Percentiles rank a stretch among this genome's conserved stretches.
These are phyloP conservation scores for Cyphomyrmex costatus DNA, from an alignment of 1,140 invertebrate species.

Conservation along the genomic window DNA sequence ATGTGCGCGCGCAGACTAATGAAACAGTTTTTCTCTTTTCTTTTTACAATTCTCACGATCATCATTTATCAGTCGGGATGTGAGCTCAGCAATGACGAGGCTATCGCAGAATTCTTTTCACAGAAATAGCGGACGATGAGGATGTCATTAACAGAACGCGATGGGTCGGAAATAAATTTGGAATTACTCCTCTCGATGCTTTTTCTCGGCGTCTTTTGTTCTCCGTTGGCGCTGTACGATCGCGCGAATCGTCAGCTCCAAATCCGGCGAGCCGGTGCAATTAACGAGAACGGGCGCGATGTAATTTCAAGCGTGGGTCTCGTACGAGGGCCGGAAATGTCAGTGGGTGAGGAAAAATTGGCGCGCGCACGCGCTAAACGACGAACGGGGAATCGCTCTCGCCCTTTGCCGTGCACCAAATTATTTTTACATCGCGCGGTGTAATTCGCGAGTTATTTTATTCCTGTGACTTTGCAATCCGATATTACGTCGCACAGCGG, in stretches of 20 bases:
- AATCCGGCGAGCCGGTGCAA: conserved; percentile 48
- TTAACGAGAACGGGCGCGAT: conserved; percentile 48
- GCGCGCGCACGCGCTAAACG: conserved; percentile 44
- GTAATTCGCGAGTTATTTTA: not conserved
- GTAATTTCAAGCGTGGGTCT: conserved; percentile 56
- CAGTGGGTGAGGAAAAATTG: conserved; percentile 44
- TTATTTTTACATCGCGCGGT: conserved; percentile 40
- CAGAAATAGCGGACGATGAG: not conserved
- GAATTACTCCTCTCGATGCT: not conserved
- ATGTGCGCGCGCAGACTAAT: not conserved
- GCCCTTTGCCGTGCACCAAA: conserved; percentile 29
- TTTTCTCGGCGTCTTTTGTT: no score
- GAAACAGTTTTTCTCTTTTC: no score
- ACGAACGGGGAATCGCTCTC: conserved; percentile 10
- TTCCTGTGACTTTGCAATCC: not conserved
- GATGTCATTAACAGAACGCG: conserved; percentile 11
- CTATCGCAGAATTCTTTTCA: not conserved
- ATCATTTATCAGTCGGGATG: not conserved
- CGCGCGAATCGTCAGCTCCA: conserved; percentile 31
- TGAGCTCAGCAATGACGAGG: not conserved
- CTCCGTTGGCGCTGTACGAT: not conserved
- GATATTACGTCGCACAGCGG: not conserved
- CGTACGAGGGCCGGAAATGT: conserved; percentile 46
- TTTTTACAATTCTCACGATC: not conserved
- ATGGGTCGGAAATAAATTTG: not conserved